A percentile compares a stretch with the other conserved stretches of the same genome.
phyloP scores from a whole-genome alignment of 2,113 vertebrate genomes.

The Dermatemys mawii region DNA sequence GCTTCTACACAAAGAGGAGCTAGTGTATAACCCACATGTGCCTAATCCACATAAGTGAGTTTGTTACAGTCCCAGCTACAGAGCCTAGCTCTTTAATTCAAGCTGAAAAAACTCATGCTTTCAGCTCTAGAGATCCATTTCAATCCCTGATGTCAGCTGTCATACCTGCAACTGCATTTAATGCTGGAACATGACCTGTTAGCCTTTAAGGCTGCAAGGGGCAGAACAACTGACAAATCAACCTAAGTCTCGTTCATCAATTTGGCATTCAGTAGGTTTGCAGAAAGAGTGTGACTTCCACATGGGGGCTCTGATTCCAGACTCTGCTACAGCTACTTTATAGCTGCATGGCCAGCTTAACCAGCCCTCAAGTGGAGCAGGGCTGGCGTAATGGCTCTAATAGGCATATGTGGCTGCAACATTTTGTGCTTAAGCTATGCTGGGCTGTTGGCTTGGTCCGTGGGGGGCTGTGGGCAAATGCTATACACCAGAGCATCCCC shows the following conservation, averaged over 20 bases:
- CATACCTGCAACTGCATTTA: not conserved
- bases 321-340: not conserved
- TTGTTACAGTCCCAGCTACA: not conserved
- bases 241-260: not conserved
- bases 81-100: not conserved
- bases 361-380: not conserved
- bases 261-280: not conserved
- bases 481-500: not conserved
- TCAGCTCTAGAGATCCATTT: not conserved
- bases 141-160: not conserved
- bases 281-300: not conserved
- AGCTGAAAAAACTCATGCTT: not conserved
- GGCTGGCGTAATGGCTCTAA: not conserved
- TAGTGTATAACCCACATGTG: not conserved
- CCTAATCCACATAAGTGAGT: not conserved
- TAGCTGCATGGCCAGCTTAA: not conserved
- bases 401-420: not conserved
- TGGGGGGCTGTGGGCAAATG: not conserved
- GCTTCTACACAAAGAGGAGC: not conserved
- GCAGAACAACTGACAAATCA: not conserved
- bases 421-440: not conserved
- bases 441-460: not conserved
- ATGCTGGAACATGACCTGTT: not conserved
- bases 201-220: not conserved
- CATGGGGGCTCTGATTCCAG: not conserved